Evolutionary conservation across 2,797 vertebrate species (phyloP).

Genomic region (Falco columbarius): DNA sequence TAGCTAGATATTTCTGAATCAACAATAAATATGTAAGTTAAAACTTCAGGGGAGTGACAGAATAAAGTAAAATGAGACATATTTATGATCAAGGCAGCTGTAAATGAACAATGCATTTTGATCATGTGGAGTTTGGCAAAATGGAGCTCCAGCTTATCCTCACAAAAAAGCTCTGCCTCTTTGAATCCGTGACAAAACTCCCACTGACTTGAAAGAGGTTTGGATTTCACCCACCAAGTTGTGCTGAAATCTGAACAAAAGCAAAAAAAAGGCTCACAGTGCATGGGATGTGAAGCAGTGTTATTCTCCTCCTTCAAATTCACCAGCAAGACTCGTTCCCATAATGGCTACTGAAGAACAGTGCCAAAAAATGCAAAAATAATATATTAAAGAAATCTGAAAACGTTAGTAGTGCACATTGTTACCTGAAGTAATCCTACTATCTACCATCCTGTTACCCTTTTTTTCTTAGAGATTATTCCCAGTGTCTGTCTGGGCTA

Average conservation of each 20-base stretch:
- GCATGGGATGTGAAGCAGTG: not conserved
- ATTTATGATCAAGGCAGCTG: conserved; percentile 39
- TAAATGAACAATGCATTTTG: conserved; percentile 36
- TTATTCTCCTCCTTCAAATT: conserved; percentile 30
- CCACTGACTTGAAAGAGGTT: conserved; percentile 32
- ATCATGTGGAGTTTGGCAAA: conserved; percentile 26
- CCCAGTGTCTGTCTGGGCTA: not conserved
- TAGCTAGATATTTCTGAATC: conserved; percentile 7
- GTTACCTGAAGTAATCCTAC: not conserved
- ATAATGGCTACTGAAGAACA: not conserved
- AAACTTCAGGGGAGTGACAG: not conserved
- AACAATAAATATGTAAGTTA: conserved; percentile 41
- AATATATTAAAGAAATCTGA: not conserved
- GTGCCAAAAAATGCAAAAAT: not conserved
- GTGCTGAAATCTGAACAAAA: conserved; percentile 50
- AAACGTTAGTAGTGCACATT: not conserved
- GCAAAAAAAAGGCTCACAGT: not conserved
- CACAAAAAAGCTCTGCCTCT: conserved; percentile 32
- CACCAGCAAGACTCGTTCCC: not conserved
- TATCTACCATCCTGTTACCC: not conserved
- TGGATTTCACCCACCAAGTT: conserved; percentile 39
- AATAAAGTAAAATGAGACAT: conserved; percentile 20
- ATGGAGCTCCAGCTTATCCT: conserved; percentile 34
- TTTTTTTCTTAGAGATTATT: not conserved
- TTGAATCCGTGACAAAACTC: conserved; percentile 46